Evolutionary conservation across 1,140 invertebrate species (phyloP).

Genomic region (Sinonovacula constricta): DNA sequence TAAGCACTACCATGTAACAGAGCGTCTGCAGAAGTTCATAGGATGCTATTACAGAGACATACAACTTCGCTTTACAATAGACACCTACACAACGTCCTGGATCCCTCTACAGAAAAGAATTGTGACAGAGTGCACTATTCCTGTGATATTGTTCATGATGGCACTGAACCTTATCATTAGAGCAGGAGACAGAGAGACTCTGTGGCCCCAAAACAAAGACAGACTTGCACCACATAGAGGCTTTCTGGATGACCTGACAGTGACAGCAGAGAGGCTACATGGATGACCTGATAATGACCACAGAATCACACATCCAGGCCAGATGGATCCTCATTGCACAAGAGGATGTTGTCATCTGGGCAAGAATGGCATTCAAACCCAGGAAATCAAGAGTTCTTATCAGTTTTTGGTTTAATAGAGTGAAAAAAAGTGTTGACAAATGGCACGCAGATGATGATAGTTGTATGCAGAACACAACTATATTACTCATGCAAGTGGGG

Average conservation of each 20-base stretch:
- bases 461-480: too few relatives aligned
- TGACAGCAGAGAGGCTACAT: conserved; percentile 6
- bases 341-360: conserved; percentile 15
- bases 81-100: not conserved
- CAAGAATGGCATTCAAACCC: conserved; percentile 13
- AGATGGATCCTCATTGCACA: conserved; percentile 5
- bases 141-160: not conserved
- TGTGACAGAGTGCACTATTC: not conserved
- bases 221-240: conserved; percentile 15
- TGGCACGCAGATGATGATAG: too few relatives aligned
- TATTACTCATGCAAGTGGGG: too few relatives aligned
- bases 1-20: not conserved
- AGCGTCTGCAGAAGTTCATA: not conserved
- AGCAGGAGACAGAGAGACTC: conserved; percentile 21
- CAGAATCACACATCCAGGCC: too few relatives aligned
- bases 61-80: not conserved
- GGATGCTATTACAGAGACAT: not conserved
- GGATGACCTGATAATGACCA: too few relatives aligned
- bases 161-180: not conserved
- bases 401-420: too few relatives aligned
- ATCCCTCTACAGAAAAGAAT: not conserved
- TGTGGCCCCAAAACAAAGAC: not conserved
- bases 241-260: conserved; percentile 1
- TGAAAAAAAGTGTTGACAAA: too few relatives aligned
- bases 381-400: conserved; percentile 13